These are phyloP conservation scores for Eupithecia vulgata DNA, from an alignment of 2,888 invertebrate genomes.

Conservation along the genomic window DNA sequence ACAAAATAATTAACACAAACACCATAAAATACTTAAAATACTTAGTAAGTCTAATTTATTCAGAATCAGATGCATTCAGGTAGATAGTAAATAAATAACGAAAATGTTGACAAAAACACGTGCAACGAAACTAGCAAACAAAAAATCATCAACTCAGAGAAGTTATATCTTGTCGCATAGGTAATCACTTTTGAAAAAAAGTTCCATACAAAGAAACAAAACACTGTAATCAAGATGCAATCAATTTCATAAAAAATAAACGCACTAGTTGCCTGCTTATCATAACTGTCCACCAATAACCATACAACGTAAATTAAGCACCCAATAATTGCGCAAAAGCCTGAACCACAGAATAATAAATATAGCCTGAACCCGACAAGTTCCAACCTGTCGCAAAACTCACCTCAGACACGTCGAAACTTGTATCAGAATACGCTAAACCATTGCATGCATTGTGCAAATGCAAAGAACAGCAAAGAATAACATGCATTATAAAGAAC, in stretches of 20 bases:
- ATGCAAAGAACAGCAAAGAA: conserved; percentile 39
- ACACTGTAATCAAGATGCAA: conserved; percentile 2
- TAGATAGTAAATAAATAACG: not conserved
- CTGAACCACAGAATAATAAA: conserved; percentile 24
- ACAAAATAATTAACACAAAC: not conserved
- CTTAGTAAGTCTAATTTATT: not conserved
- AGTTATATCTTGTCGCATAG: not conserved
- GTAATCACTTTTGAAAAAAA: not conserved
- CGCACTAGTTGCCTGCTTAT: not conserved
- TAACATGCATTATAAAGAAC: conserved; percentile 41
- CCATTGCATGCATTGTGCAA: conserved; percentile 44
- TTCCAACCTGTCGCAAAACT: conserved; percentile 67
- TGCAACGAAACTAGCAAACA: not conserved
- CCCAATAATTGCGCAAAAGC: conserved; percentile 28
- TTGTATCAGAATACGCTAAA: conserved; percentile 46
- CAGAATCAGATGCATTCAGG: not conserved
- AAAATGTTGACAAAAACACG: not conserved
- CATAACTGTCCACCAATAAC: conserved; percentile 1
- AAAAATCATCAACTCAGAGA: not conserved
- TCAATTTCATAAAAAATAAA: conserved; percentile 8
- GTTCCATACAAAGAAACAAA: not conserved
- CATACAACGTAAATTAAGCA: conserved; percentile 9
- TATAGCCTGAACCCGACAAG: conserved; percentile 54
- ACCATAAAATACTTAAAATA: not conserved
- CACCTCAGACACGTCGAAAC: conserved; percentile 60